A percentile compares a stretch with the other conserved stretches of the same genome.
phyloP scores from a whole-genome alignment of 2,888 invertebrate species.

The Chymomyza procnemis region DNA sequence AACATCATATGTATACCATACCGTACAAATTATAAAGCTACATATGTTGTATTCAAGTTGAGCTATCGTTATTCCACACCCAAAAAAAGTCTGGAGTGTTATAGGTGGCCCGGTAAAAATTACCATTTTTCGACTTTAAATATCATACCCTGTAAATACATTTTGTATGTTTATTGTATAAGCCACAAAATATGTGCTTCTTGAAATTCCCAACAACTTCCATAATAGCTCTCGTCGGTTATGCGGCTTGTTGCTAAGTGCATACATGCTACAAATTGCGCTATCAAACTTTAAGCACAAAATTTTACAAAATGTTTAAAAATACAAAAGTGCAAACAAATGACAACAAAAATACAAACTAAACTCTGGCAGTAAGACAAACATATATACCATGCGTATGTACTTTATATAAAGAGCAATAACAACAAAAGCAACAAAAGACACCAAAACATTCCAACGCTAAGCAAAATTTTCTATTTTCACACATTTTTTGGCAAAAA shows the following conservation, averaged over 20 bases:
- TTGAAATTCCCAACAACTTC: background rate
- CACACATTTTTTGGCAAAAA: conserved; percentile 71
- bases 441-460: conserved; percentile 32
- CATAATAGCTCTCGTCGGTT: background rate
- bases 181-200: too few relatives aligned
- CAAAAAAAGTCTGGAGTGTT: too few relatives aligned
- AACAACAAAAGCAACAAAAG: too few relatives aligned
- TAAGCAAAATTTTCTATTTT: conserved; percentile 70
- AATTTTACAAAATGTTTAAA: conserved; percentile 65
- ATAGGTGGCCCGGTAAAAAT: too few relatives aligned
- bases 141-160: too few relatives aligned
- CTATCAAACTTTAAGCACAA: conserved; percentile 53
- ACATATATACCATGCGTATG: background rate
- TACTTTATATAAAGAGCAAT: too few relatives aligned
- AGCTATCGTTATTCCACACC: too few relatives aligned
- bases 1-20: too few relatives aligned
- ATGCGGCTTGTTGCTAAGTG: background rate
- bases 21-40: too few relatives aligned
- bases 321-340: conserved; percentile 50
- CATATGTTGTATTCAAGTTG: too few relatives aligned
- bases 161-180: too few relatives aligned
- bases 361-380: background rate
- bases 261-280: conserved; percentile 16
- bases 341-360: background rate
- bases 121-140: too few relatives aligned